These are phyloP conservation scores for Plecotus auritus DNA, from an alignment of 2,113 vertebrate genomes.

Conservation along the genomic window DNA sequence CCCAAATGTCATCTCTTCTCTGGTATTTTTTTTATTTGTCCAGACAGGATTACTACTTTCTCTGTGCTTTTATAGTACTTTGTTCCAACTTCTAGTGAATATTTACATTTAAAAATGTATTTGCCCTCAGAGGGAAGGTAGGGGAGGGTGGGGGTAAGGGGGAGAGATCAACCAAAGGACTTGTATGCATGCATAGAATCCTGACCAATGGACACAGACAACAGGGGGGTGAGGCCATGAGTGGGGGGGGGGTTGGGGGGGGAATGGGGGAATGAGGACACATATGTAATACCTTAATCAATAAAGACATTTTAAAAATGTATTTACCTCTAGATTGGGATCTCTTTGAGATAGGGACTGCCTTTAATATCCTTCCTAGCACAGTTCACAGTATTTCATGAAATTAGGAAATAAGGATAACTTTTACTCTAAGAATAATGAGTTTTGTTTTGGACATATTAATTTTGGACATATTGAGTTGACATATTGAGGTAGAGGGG, in stretches of 20 bases:
- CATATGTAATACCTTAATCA: too few species aligned
- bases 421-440: background rate
- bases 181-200: too few species aligned
- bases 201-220: too few species aligned
- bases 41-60: background rate
- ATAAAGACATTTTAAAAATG: background rate
- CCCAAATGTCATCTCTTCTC: background rate
- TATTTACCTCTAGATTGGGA: background rate
- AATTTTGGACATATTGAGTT: background rate
- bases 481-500: background rate
- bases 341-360: background rate
- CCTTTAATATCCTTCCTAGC: background rate
- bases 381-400: background rate
- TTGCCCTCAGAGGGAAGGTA: background rate
- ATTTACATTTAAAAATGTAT: background rate
- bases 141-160: too few species aligned
- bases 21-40: constrained; percentile 7
- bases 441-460: background rate
- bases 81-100: background rate
- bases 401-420: background rate
- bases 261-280: too few species aligned
- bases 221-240: too few species aligned
- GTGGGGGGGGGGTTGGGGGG: too few species aligned
- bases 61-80: background rate
- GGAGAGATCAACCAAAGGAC: too few species aligned